Base-by-base conservation (phyloP, 2,113 vertebrate species). In the Hemicordylus capensis region DNA sequence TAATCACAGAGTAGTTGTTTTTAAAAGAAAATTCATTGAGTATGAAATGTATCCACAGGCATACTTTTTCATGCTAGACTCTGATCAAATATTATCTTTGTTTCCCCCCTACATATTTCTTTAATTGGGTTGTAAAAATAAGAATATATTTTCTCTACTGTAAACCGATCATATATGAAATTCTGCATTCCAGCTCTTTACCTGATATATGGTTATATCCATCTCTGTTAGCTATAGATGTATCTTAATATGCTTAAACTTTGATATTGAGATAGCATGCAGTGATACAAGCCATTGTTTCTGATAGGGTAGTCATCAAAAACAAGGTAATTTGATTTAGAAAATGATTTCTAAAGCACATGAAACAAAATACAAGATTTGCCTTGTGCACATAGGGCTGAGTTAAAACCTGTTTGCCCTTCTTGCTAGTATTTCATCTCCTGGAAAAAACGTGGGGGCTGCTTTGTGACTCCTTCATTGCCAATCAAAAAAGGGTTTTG, bases 41-140 rank as follows among this genome's bases (percentile, higher is more conserved):
- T 89, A 87, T 89, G 89, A 93, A 93, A 89, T 89, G 84, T 74
- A 51, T 80, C 86, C 90, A 80, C 80, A 84, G 87, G 77, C 73
- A 66, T 88, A 69, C 76, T 90, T 91, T n/a, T 80, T 67, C 81
- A 42, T 81, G 72, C 78, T 92, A 91, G 87, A 87, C 46, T 81
- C 26, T 4, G 39, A 85, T 92, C 87, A 93, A 92, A 88, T 87
- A 88, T 89, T 70, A 85, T 93, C 81, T 89, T 92, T 93, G 93
- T 74, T 91, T 93, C 92, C 92, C 84, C 89, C 92, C 90, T 89
- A 78, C 87, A 89, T 89, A 91, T 75, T 93, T 93, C 85, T 88
- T 7, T 88, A 28, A 3, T 82, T 92, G 87, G 76, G 44, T 88
- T 94, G 44, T 84, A 69, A 84, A 89, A 93, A 90, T 44, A 89